Evolutionary conservation across 30 jellyfish, hydroid and myxozoan genomes (phyloP).

Genomic region (Hydra vulgaris): DNA sequence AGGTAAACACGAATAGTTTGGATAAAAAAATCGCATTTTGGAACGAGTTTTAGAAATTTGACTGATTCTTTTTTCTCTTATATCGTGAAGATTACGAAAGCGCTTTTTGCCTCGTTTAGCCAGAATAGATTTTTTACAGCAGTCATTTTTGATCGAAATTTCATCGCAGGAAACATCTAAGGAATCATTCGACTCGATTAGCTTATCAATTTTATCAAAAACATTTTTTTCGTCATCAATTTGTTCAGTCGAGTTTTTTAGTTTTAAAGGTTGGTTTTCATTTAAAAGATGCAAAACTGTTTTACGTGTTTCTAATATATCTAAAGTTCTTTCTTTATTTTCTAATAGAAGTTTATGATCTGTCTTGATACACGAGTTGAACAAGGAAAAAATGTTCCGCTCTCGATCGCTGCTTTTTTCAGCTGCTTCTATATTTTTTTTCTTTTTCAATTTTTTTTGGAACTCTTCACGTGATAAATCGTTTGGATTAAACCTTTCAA

Average conservation of each 20-base stretch:
- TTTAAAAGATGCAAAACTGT: neutral
- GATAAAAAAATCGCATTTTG: neutral
- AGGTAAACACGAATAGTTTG: neutral
- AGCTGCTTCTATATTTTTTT: neutral
- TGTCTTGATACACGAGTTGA: neutral
- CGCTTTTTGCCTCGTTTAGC: slow-evolving; percentile 23
- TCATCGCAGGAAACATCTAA: neutral
- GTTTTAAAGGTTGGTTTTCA: neutral
- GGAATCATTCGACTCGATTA: neutral
- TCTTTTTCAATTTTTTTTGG: neutral
- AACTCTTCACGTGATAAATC: slow-evolving; percentile 12
- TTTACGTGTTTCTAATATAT: neutral
- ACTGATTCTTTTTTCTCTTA: neutral
- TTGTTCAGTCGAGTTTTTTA: neutral
- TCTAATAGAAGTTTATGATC: neutral
- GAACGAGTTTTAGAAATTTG: neutral
- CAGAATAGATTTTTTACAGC: neutral
- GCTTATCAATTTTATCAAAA: neutral
- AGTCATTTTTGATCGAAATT: neutral
- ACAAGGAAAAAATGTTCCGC: slow-evolving; percentile 12
- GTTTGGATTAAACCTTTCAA: neutral
- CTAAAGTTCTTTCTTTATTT: neutral
- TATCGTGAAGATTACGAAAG: slow-evolving; percentile 16
- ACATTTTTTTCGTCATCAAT: neutral
- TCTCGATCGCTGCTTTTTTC: slow-evolving; percentile 5